Base-by-base conservation (phyloP, 1,140 invertebrate genomes). In the Cephus cinctus region DNA sequence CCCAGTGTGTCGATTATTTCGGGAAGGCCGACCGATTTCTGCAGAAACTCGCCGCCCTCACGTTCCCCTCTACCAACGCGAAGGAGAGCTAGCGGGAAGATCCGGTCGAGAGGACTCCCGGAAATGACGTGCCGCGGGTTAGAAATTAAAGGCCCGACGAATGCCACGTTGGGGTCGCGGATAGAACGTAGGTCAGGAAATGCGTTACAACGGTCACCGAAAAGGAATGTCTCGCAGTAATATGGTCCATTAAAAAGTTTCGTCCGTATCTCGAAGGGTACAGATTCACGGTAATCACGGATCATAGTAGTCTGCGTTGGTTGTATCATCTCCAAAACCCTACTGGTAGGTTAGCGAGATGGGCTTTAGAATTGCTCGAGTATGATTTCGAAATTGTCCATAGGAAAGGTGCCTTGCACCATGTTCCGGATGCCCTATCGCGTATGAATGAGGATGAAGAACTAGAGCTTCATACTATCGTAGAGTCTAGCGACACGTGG, bases 271-370 rank as follows among this genome's bases (percentile, higher is more conserved):
- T 81, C 4, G 63, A 71, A 43, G 66, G 65, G 2, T 56, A 39
- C 4, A 49, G 67, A 14, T 78, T 82, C 44, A 67, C 34, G 3
- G 62, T 79, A 0, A 51, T 71, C 15, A 80, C 78, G 0, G 77
- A 82, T 47, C 74, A 79, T 48, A 54, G 59, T 34, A 64, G 67
- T 9, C 56, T 81, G 8, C 52, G 50, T 25, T 82, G 70, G 68
- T 54, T 80, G 4, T 50, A 62, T 21, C 61, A 61, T 3, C 58
- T 76, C 2, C 74, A 69, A 51, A 69, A 77, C 41, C 59, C 66
- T 3, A 57, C 44, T 3, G 69, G 64, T 32, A 35, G 77, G 32
- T 50, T 81, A 16, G 69, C 70, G 0, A 38, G 76, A 34, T 80
- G 78, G 78, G 38, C 48, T 25, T 12, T 78, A 8, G 19, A 47